Percentiles rank a stretch among this genome's conserved stretches.
These are phyloP conservation scores for Aplodontia rufa DNA, from an alignment of 2,113 vertebrate genomes.

Conservation along the genomic window DNA sequence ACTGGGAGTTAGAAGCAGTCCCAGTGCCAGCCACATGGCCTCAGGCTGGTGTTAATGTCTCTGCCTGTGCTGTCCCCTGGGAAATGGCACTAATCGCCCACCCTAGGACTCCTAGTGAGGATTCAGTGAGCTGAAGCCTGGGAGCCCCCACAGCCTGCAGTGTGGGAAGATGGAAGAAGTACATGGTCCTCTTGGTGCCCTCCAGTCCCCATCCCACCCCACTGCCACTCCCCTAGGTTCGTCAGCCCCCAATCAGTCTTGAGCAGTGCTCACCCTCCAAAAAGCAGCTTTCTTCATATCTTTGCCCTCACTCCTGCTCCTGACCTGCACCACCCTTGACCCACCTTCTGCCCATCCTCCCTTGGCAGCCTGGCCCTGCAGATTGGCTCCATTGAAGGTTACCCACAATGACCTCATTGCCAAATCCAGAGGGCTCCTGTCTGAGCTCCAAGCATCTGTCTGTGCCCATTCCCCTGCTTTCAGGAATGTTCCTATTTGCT, in stretches of 20 bases:
- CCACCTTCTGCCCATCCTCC: neutral
- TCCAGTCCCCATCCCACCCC: neutral
- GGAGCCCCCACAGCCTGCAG: neutral
- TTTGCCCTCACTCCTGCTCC: neutral
- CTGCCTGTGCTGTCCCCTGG: neutral
- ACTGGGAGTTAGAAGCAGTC: neutral
- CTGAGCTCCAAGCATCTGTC: neutral
- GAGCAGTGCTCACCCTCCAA: neutral
- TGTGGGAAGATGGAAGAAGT: too few species aligned
- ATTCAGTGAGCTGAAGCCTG: accelerated
- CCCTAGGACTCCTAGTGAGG: neutral
- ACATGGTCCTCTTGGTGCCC: accelerated
- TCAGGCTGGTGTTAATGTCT: neutral
- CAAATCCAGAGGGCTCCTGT: slow-evolving; percentile 38
- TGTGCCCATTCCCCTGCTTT: neutral
- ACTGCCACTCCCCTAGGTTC: accelerated
- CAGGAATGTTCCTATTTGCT: neutral
- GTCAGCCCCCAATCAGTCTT: neutral
- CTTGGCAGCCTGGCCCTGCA: neutral
- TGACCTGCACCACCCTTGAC: neutral
- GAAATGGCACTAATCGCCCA: accelerated
- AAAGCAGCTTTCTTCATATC: neutral
- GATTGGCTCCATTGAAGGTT: neutral
- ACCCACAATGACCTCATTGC: neutral
- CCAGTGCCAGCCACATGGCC: accelerated